Base-by-base conservation (phyloP, 1,140 invertebrate genomes). In the Cotesia typhae region DNA sequence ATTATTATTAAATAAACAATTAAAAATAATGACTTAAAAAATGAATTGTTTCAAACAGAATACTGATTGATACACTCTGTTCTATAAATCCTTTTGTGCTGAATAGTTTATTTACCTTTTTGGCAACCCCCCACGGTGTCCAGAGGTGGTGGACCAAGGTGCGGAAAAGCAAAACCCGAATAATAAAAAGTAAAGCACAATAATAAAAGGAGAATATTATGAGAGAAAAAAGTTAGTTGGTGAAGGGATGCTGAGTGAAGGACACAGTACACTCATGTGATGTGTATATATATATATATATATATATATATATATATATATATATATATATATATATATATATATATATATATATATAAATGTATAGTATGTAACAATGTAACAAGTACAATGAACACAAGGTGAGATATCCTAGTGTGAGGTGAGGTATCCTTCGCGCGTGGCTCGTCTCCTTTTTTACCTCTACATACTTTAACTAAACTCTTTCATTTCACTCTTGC, bases 61-160 rank as follows among this genome's bases (percentile, higher is more conserved):
- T 28, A 28, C 28, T 28, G 28, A 28, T 28, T 28, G 28, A 28
- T 28, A 28, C 28, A 28, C 28, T 28, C 28, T 28, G 28, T 28
- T 28, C 28, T 28, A 28, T 28, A 28, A 28, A 28, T 28, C 28
- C 28, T 28, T 28, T 28, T 28, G 28, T 28, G 28, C 28, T 28
- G 28, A 28, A 28, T 28, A 28, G 28, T 28, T 28, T 17, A 53
- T 20, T 51, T 12, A n/a, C 59, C 12, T 37, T 65, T 37, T 65
- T 65, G 63, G 14, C 28, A 67, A 52, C 52, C 66, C 66, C 66
- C 66, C 66, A 41, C 41, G 41, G 66, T 17, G 17, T 17, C 57
- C 41, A 57, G 72, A 81, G 76, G 81, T 75, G 77, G 75, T 81
- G 80, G 80, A 81, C 79, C 81, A 70, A 74, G 69, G 59, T 41